Base-by-base conservation (phyloP, 2,888 invertebrate species). In the Poecilus cupreus region DNA sequence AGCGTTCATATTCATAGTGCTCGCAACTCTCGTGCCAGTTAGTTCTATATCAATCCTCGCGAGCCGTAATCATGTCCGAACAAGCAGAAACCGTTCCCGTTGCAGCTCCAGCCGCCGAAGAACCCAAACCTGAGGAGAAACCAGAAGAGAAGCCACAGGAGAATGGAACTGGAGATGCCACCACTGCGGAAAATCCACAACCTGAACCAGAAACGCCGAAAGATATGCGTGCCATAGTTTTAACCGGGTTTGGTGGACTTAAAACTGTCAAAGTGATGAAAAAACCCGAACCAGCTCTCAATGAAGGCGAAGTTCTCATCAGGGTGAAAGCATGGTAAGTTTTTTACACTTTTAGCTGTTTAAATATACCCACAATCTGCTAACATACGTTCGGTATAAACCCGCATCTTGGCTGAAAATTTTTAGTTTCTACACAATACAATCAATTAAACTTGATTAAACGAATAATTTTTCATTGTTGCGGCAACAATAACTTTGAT, bases 281-380 rank as follows among this genome's bases (percentile, higher is more conserved):
- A 89, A 95, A 94, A 87, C 94, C 95, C 24, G 95, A 96, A 88
- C 95, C 95, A 49, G 90, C 93, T 85, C 88, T 92, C 80, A 91
- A 90, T 85, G 94, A 94, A 87, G 94, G 94, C 85, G 94, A 96
- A 89, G 94, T 96, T 83, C 91, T 96, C 82, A 94, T 96, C 87
- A 92, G 95, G 85, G 96, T 96, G 80, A 95, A 95, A 89, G 95
- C 96, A 87, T 96, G 96, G 96, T 96, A 87, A 94, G 96, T 93
- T 80, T 70, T 20, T 26, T 24, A n/a, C 8, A 37, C 24, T 72
- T 72, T 68, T 70, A 13, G 3, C 16, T 39, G 74, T 64, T 54
- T 11, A 43, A 46, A 39, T 79, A 26, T 43, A 26, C 13, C 32
- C n/a, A 26, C 8, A 57, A 39, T 80, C 26, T 13, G 20, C n/a